Conservation (phyloP, 1,140 invertebrate genomes). For the Lordiphosa mommai region DNA sequence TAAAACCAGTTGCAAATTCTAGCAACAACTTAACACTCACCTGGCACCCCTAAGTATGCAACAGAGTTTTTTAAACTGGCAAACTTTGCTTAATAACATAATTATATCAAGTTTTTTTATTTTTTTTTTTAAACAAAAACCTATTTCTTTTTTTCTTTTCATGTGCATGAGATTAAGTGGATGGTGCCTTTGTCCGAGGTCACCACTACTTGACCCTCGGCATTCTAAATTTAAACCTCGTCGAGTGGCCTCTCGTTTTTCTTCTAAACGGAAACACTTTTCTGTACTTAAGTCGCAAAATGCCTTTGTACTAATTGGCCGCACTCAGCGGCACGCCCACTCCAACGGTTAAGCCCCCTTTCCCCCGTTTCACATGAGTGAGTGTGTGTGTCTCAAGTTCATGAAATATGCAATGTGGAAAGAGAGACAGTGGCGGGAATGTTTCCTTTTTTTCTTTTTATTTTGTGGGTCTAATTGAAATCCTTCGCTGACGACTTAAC, state of each 20-base stretch:
- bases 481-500: conserved; percentile 58
- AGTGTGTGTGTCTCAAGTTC: conserved; percentile 44
- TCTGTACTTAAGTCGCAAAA: conserved; percentile 49
- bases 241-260: conserved; percentile 54
- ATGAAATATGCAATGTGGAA: conserved; percentile 48
- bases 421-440: not conserved
- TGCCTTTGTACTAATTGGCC: conserved; percentile 73
- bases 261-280: conserved; percentile 73
- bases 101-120: no score
- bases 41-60: no score
- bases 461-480: conserved; percentile 69
- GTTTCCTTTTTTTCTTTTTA: not conserved
- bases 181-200: no score
- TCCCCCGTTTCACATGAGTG: conserved; percentile 2
- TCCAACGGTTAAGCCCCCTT: not conserved
- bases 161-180: no score
- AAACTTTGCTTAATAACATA: no score
- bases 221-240: conserved; percentile 54
- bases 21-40: no score
- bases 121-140: no score
- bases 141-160: no score
- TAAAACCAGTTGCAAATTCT: no score
- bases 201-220: conserved; percentile 1
- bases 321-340: conserved; percentile 42
- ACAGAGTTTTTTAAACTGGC: no score